These are phyloP conservation scores for Limanda limanda DNA, from an alignment of 2,113 vertebrate genomes.

Conservation along the genomic window DNA sequence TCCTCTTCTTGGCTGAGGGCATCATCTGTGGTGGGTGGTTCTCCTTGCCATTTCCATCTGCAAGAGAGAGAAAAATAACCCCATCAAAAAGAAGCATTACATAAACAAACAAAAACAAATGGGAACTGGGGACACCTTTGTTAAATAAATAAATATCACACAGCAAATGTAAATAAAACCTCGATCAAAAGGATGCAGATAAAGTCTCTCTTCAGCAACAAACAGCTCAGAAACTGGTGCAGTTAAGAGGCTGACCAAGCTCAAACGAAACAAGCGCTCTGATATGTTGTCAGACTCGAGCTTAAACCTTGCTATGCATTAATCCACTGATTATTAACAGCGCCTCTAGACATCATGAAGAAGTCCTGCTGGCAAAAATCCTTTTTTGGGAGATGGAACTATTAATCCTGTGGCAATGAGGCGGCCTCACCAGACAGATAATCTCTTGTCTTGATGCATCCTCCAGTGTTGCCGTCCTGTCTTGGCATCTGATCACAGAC, in stretches of 20 bases:
- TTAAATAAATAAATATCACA: slow-evolving; percentile 19
- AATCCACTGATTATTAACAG: slow-evolving; percentile 43
- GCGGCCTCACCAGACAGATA: slow-evolving; percentile 75
- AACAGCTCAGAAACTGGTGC: slow-evolving; percentile 20
- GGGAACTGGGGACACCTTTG: slow-evolving; percentile 5
- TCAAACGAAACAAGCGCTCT: slow-evolving; percentile 1
- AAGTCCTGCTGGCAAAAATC: slow-evolving; percentile 47
- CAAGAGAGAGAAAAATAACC: background rate
- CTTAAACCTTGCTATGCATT: slow-evolving; percentile 29
- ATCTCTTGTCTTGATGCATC: slow-evolving; percentile 71
- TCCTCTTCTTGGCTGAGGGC: slow-evolving; percentile 72
- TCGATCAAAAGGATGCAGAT: slow-evolving; percentile 18
- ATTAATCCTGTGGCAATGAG: slow-evolving; percentile 62
- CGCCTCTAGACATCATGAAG: slow-evolving; percentile 53
- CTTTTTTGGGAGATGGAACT: slow-evolving; percentile 53
- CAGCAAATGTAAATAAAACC: slow-evolving; percentile 18
- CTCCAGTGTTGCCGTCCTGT: slow-evolving; percentile 55
- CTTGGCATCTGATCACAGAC: slow-evolving; percentile 52
- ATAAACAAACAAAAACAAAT: slow-evolving; percentile 43
- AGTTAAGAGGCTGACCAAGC: slow-evolving; percentile 30
- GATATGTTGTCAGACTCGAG: slow-evolving; percentile 38
- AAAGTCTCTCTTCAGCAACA: slow-evolving; percentile 15
- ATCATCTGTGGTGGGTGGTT: slow-evolving; percentile 59
- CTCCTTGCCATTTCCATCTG: slow-evolving; percentile 74
- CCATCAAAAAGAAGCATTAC: slow-evolving; percentile 19